A percentile compares a stretch with the other conserved stretches of the same genome.
phyloP scores from a whole-genome alignment of 2,113 vertebrate species.

The Zosterops lateralis region DNA sequence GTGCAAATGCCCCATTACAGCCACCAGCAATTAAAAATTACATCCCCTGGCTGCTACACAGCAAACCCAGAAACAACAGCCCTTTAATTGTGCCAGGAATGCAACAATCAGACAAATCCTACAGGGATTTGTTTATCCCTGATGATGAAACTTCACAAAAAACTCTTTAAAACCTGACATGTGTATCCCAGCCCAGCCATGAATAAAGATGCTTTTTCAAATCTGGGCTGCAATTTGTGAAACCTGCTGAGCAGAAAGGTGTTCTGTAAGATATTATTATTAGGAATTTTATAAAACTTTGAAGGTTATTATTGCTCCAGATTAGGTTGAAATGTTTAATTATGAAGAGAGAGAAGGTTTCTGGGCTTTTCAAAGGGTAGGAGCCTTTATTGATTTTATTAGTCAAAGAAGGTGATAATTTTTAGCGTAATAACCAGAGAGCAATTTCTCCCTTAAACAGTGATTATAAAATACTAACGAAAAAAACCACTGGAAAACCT shows the following conservation, averaged over 20 bases:
- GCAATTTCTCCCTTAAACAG: constrained; percentile 66
- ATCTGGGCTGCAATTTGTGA: neutral
- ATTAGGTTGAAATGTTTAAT: constrained; percentile 74
- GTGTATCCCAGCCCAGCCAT: neutral
- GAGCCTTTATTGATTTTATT: constrained; percentile 73
- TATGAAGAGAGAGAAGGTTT: constrained; percentile 61
- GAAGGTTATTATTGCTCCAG: constrained; percentile 52
- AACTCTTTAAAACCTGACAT: neutral
- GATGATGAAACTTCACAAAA: neutral
- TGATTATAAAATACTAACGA: constrained; percentile 73
- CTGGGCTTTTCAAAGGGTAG: constrained; percentile 59
- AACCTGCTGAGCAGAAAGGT: constrained; percentile 16
- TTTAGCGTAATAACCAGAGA: constrained; percentile 61
- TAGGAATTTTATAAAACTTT: constrained; percentile 61
- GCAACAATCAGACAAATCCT: neutral
- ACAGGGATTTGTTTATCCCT: neutral
- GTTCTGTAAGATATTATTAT: constrained; percentile 46
- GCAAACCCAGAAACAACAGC: neutral
- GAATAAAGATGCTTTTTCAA: neutral
- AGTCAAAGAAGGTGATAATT: constrained; percentile 71
- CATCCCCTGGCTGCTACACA: neutral
- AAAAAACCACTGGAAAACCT: constrained; percentile 43
- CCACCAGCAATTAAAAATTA: neutral
- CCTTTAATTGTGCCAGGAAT: neutral
- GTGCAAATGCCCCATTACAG: neutral